Evolutionary conservation across 1,140 invertebrate species (phyloP).

Genomic region (Bilobella aurantiaca): DNA sequence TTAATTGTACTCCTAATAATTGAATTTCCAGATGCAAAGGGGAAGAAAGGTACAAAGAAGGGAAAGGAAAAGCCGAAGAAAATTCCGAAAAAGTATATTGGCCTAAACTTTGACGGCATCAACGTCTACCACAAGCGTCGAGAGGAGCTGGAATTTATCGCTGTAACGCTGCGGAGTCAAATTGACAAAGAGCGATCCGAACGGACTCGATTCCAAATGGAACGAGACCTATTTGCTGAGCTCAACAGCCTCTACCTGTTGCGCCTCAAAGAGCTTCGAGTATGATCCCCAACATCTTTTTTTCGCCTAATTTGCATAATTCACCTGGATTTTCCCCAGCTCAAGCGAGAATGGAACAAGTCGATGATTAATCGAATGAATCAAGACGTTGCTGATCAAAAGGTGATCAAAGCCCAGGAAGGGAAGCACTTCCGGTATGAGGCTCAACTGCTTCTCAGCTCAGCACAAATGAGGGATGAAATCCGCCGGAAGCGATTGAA

Average conservation of each 20-base stretch:
- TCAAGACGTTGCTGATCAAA: constrained; percentile 13
- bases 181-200: constrained; percentile 2
- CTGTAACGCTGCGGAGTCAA: constrained; percentile 3
- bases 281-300: not conserved
- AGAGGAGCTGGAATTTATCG: constrained; percentile 12
- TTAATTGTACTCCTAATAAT: constrained; percentile 1
- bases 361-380: not conserved
- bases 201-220: constrained; percentile 17
- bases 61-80: not conserved
- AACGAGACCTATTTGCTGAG: constrained; percentile 17
- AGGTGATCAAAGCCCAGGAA: constrained; percentile 13
- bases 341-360: constrained; percentile 3
- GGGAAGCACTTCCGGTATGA: constrained; percentile 20
- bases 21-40: constrained; percentile 21
- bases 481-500: constrained; percentile 1
- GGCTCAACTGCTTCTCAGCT: not conserved
- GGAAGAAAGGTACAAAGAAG: not conserved
- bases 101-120: not conserved
- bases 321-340: not conserved
- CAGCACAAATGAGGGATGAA: constrained; percentile 15
- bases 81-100: constrained; percentile 10
- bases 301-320: not conserved
- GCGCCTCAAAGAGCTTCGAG: constrained; percentile 8
- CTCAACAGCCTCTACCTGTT: constrained; percentile 1
- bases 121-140: constrained; percentile 3